These are phyloP conservation scores for Dissostichus mawsoni DNA, from an alignment of 2,113 vertebrate species.

Conservation along the genomic window DNA sequence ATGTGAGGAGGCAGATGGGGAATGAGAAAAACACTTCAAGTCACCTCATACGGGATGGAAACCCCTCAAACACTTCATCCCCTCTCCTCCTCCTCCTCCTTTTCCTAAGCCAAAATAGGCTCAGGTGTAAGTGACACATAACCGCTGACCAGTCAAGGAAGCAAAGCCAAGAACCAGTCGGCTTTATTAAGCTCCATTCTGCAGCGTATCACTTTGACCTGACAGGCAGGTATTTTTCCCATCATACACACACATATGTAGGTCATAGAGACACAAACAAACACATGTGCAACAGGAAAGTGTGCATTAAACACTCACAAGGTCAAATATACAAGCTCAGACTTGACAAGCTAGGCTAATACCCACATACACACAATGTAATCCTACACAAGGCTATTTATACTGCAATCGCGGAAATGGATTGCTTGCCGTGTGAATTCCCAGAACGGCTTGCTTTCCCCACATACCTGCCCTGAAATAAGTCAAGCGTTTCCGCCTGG, in stretches of 20 bases:
- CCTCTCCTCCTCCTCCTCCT: neutral
- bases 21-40: constrained; percentile 45
- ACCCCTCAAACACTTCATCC: neutral
- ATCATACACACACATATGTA: constrained; percentile 14
- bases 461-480: constrained; percentile 33
- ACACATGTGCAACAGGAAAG: neutral
- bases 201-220: constrained; percentile 29
- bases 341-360: neutral
- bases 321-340: constrained; percentile 13
- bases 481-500: constrained; percentile 30
- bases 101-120: constrained; percentile 44
- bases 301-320: neutral
- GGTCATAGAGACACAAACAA: constrained; percentile 16
- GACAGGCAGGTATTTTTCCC: constrained; percentile 23
- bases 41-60: constrained; percentile 35
- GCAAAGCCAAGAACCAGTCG: constrained; percentile 4
- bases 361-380: constrained; percentile 13
- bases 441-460: constrained; percentile 13
- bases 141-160: constrained; percentile 22
- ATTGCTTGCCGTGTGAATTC: constrained; percentile 30
- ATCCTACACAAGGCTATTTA: constrained; percentile 43
- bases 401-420: constrained; percentile 49
- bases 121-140: constrained; percentile 64
- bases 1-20: constrained; percentile 8
- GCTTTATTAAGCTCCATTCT: constrained; percentile 31